Evolutionary conservation across 2,113 vertebrate genomes (phyloP).

Genomic region (Myotis brandtii): DNA sequence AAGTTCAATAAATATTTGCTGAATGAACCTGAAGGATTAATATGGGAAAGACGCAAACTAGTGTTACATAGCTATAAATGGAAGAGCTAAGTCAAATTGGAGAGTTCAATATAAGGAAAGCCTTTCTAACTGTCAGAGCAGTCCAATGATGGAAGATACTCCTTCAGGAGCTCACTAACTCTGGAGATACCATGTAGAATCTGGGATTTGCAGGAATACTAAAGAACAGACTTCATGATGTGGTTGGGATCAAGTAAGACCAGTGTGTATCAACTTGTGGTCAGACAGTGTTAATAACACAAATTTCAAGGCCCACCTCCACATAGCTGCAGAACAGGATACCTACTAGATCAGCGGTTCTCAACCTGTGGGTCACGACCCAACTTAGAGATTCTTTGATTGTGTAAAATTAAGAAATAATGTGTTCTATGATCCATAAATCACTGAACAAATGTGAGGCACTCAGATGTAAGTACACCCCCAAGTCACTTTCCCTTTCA

Average conservation of each 20-base stretch:
- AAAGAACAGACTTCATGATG: background rate
- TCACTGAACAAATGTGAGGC: slow-evolving; percentile 41
- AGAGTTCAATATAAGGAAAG: slow-evolving; percentile 39
- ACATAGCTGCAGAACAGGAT: background rate
- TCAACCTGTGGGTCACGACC: too few species aligned
- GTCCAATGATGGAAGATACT: slow-evolving; percentile 4
- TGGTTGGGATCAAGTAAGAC: background rate
- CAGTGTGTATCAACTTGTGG: background rate
- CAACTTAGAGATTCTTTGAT: slow-evolving; percentile 53
- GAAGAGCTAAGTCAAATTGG: background rate
- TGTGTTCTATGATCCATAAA: slow-evolving; percentile 26
- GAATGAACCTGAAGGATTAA: slow-evolving; percentile 44
- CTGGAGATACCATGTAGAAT: background rate
- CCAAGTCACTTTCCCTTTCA: slow-evolving; percentile 61
- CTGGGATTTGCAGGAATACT: slow-evolving; percentile 36
- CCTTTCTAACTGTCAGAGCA: slow-evolving; percentile 10
- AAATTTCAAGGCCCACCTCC: background rate
- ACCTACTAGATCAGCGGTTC: background rate
- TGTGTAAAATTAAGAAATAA: slow-evolving; percentile 56
- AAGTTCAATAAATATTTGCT: slow-evolving; percentile 6
- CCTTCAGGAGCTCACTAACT: background rate
- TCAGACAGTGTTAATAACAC: slow-evolving; percentile 35
- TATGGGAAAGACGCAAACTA: slow-evolving; percentile 18
- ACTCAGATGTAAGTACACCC: slow-evolving; percentile 41
- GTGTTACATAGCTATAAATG: slow-evolving; percentile 38